These are phyloP conservation scores for Coleophora deauratella DNA, from an alignment of 2,888 invertebrate genomes.

Conservation along the genomic window DNA sequence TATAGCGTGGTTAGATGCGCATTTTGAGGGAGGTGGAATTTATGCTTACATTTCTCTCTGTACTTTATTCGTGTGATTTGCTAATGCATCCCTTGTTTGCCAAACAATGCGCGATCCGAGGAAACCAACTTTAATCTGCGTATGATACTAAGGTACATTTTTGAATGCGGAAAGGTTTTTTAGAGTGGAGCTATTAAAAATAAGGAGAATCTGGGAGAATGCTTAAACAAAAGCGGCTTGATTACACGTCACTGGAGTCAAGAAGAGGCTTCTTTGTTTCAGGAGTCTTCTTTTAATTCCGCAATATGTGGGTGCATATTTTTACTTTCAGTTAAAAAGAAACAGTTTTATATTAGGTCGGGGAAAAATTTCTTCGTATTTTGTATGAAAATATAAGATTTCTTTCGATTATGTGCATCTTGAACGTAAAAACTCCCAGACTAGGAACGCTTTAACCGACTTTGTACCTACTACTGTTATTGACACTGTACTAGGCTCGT, in stretches of 20 bases:
- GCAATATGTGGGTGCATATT: not conserved
- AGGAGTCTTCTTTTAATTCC: slow-evolving; percentile 28
- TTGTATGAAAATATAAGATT: too few relatives aligned
- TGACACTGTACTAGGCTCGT: too few relatives aligned
- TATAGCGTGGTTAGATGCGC: slow-evolving; percentile 44
- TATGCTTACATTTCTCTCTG: slow-evolving; percentile 29
- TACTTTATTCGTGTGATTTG: slow-evolving; percentile 30
- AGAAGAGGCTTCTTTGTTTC: slow-evolving; percentile 41
- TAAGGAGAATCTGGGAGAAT: slow-evolving; percentile 32
- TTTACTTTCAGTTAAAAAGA: not conserved
- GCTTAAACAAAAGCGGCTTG: slow-evolving; percentile 50
- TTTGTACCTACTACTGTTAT: too few relatives aligned
- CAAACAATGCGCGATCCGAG: slow-evolving; percentile 21
- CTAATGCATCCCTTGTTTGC: slow-evolving; percentile 30
- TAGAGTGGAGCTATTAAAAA: slow-evolving; percentile 33
- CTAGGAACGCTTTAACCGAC: too few relatives aligned
- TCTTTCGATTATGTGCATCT: too few relatives aligned
- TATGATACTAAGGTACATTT: not conserved
- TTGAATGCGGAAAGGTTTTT: slow-evolving; percentile 12
- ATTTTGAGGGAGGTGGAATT: slow-evolving; percentile 33
- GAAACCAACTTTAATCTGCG: slow-evolving; percentile 2
- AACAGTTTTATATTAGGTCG: not conserved
- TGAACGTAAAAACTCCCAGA: too few relatives aligned
- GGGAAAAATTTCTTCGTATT: too few relatives aligned
- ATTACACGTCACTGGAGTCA: slow-evolving; percentile 51